Evolutionary conservation across 1,140 invertebrate species (phyloP), one percentile per base, ranked within the genome.

Genomic region (Drosophila insularis): DNA sequence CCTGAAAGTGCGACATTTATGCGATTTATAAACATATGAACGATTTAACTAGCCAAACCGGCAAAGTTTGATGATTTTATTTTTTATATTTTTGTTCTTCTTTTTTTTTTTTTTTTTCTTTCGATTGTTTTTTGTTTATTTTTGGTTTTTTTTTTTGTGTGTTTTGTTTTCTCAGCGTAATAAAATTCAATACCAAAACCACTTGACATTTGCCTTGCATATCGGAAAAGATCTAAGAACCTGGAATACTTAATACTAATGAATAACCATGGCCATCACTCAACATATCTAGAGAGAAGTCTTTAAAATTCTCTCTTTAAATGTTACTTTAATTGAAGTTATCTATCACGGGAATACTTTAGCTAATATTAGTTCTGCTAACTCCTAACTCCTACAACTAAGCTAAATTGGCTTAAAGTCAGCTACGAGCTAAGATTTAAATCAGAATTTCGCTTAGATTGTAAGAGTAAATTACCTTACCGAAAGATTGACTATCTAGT

Each of bases 1-100:
- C 65, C 63, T 53, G 63, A 84, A 72, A 46, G 59, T 54, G 63
- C 71, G 81, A 71, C 74, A 81, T 65, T 63, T 46, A 73, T 66
- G 39, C 40, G 64, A 64, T 54, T 67, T 60, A 68, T 55, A 46
- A 73, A 64, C 69, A 63, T 67, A 39, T 64, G 23, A 67, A 43
- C 19, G 61, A 64, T 74, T 65, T 50, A 68, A 87, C 60, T 62
- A 60, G 76, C 67, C 31, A 63, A 71, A 80, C 80, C 68, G 31
- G 19, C 21, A 21, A 27, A 35, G 43, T 72, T 72, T 6, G 19
- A 35, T 17, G 37, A 63, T 50, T 63, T 13, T 27, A 11, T 43
- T 32, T 31, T 69, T 53, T 6, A n/a, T 27, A 27, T 14, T 35
- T 54, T 21, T n/a, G 67, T n/a, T 53, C 11, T 23, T 8, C 35